phyloP scores from a whole-genome alignment of 1,140 invertebrate genomes.

The Steinernema khuongi region DNA sequence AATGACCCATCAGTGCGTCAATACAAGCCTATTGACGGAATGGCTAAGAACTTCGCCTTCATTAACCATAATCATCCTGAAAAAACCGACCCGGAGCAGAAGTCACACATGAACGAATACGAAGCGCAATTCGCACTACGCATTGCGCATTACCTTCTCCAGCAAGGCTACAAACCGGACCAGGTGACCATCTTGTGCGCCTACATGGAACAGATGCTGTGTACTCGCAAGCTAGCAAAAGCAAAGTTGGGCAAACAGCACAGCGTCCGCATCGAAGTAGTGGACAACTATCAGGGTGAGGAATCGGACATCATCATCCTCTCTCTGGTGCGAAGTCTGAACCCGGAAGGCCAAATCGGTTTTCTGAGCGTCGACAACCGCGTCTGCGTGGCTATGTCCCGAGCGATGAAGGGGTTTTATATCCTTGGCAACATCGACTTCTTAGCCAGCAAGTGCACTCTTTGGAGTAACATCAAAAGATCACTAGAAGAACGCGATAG shows the following conservation, averaged over 20 bases:
- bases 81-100: conserved; percentile 42
- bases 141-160: conserved; percentile 58
- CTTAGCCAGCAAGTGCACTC: conserved; percentile 59
- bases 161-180: conserved; percentile 56
- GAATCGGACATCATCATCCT: conserved; percentile 77
- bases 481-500: conserved; percentile 52
- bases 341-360: conserved; percentile 68
- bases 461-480: conserved; percentile 61
- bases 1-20: conserved; percentile 53
- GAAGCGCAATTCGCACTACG: conserved; percentile 58
- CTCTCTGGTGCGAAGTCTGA: conserved; percentile 73
- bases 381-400: conserved; percentile 75
- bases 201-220: conserved; percentile 60
- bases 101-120: conserved; percentile 58
- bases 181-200: conserved; percentile 61
- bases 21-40: conserved; percentile 56
- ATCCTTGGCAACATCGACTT: conserved; percentile 69
- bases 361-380: conserved; percentile 72
- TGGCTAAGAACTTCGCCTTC: conserved; percentile 59
- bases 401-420: conserved; percentile 71
- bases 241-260: conserved; percentile 33
- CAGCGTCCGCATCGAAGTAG: conserved; percentile 64
- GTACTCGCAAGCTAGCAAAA: conserved; percentile 41
- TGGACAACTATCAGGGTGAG: conserved; percentile 80
- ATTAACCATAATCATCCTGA: conserved; percentile 56